Evolutionary conservation across 2,888 invertebrate species (phyloP).

Genomic region (Ischnus inquisitorius): DNA sequence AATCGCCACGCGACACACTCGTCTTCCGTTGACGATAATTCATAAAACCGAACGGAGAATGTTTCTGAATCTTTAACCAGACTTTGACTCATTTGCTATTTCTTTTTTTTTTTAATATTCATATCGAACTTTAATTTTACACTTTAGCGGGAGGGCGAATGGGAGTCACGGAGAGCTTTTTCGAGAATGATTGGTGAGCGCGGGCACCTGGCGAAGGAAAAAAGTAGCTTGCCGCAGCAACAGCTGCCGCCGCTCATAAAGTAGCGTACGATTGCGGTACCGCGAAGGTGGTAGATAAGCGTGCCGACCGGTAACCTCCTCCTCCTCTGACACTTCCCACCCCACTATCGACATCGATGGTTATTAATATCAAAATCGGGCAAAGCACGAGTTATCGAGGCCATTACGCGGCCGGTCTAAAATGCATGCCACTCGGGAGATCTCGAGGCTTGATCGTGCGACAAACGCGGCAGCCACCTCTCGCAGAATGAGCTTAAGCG

Average conservation of each 20-base stretch:
- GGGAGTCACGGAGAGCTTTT: not conserved
- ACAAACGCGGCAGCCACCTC: conserved; percentile 22
- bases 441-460: conserved; percentile 53
- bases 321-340: not conserved
- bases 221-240: conserved; percentile 35
- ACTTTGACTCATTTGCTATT: not conserved
- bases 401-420: conserved; percentile 67
- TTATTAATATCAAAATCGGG: conserved; percentile 68
- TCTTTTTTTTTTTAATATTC: not conserved
- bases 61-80: not conserved
- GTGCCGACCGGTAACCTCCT: conserved; percentile 37
- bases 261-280: not conserved
- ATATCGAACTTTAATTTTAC: not conserved
- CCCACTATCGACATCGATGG: conserved; percentile 47
- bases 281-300: conserved; percentile 10
- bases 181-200: conserved; percentile 47
- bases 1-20: conserved; percentile 1
- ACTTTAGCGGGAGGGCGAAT: not conserved
- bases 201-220: conserved; percentile 38
- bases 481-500: conserved; percentile 45
- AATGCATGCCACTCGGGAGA: conserved; percentile 68
- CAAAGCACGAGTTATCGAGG: conserved; percentile 67
- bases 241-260: conserved; percentile 57
- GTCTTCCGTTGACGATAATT: not conserved
- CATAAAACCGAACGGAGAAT: not conserved